Base-by-base conservation (phyloP, 2,888 invertebrate genomes). In the Rutpela maculata region DNA sequence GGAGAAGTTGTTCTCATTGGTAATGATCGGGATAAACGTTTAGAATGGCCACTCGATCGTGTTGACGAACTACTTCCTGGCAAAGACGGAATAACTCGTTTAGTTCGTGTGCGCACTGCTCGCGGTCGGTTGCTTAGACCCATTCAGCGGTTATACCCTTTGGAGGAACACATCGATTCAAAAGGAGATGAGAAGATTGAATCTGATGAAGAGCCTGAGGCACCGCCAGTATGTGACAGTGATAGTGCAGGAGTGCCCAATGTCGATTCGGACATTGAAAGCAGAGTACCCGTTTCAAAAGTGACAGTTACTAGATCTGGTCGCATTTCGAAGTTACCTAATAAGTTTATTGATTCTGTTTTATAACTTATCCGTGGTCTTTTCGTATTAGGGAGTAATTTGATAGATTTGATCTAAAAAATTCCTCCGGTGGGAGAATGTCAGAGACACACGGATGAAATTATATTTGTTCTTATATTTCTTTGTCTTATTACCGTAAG, bases 41-140 rank as follows among this genome's bases (percentile, higher is more conserved):
- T 76, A n/a, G n/a, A 66, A 11, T 83, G 83, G 85, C 83, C 83
- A 75, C 80, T 82, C 74, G 77, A 79, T 78, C 43, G 72, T n/a
- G 65, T 80, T 31, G 60, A 67, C 15, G 77, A 80, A 57, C 7
- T 79, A 17, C 31, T 77, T 11, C 78, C 80, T 0, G 80, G 81
- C 1, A 72, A 66, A 35, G 81, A 81, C 73, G 66, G 62, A 11
- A n/a, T 26, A 26, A 59, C 59, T 26, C 77, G 80, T 22, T 60
- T 81, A 19, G 80, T 69, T 4, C n/a, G 70, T 55, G 43, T 81
- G 17, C 31, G 68, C 11, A 80, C 80, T 11, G 35, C 62, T 12
- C 60, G 19, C 11, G 80, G 79, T 11, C 15, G 50, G 19, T 17
- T 79, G 3, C 31, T 79, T 15, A 22, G 78, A 69, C 77, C 78